Evolutionary conservation across 2,113 vertebrate species (phyloP).

Genomic region (Halichoeres trimaculatus): DNA sequence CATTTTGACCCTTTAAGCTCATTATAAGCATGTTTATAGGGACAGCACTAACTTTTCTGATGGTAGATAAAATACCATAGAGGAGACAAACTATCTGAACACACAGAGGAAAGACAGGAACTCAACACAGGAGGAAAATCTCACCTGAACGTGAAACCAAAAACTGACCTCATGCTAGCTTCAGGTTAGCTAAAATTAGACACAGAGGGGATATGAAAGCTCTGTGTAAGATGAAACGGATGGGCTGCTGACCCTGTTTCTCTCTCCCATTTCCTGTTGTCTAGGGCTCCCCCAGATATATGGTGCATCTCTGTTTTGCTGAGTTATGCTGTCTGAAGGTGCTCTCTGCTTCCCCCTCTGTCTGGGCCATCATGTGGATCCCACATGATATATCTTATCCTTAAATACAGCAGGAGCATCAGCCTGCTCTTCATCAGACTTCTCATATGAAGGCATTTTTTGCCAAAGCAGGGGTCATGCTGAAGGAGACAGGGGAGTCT

Average conservation of each 20-base stretch:
- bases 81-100: conserved; percentile 49
- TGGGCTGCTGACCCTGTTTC: conserved; percentile 35
- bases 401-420: conserved; percentile 40
- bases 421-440: conserved; percentile 43
- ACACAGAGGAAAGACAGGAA: conserved; percentile 52
- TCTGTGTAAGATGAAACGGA: conserved; percentile 33
- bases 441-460: conserved; percentile 31
- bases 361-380: conserved; percentile 46
- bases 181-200: conserved; percentile 50
- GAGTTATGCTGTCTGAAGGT: conserved; percentile 3
- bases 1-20: background rate
- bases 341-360: conserved; percentile 1
- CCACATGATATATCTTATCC: conserved; percentile 29
- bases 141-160: conserved; percentile 56
- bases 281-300: background rate
- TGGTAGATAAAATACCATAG: conserved; percentile 60
- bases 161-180: conserved; percentile 25
- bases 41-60: background rate
- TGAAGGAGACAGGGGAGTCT: conserved; percentile 32
- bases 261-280: conserved; percentile 25
- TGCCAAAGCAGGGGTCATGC: conserved; percentile 7
- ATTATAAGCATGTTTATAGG: background rate
- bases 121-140: conserved; percentile 60
- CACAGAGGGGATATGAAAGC: conserved; percentile 16
- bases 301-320: conserved; percentile 9